Evolutionary conservation across 2,797 vertebrate genomes (phyloP), one percentile per base, ranked within the genome.

Genomic region (Astyanax mexicanus): DNA sequence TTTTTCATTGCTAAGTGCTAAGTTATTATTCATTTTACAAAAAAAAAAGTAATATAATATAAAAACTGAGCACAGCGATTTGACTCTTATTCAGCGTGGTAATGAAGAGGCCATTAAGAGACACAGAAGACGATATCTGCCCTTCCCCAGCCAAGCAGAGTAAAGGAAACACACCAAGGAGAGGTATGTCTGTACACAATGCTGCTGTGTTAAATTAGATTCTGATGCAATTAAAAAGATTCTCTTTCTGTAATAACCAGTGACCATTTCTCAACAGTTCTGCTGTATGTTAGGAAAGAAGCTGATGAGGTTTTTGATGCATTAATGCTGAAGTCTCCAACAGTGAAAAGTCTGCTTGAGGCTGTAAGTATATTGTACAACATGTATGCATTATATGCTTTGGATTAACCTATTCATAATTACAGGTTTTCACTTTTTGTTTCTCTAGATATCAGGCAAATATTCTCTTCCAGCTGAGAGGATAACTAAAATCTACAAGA

Each of bases 401-500:
- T 19, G 15, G n/a, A n/a, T n/a, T 60, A 4, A 6, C n/a, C 19
- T 5, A n/a, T 49, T 40, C 8, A 6, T 11, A 52, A 52, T 55
- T 38, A 64, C 47, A 70, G 12, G n/a, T 65, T 35, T 23, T 5
- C 6, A 3, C 19, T 47, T 11, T 12, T 65, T 6, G n/a, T n/a
- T 21, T 12, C 13, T 57, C 51, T 79, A 99, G 98, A 98, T 99
- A 86, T 98, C 98, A 51, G 95, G 96, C 85, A 99, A 99, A 84
- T 99, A 99, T 0, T 94, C 95, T 2, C 83, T 99, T 38, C 95
- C 96, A 1, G 88, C 89, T 25, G 97, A 99, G 90, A 96, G 96
- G 88, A 97, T 98, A 81, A 86, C 90, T 82, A 99, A 99, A 87
- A 95, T 99, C 84, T 99, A 98, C 89, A 99, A 99, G 93, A 99